Conservation (phyloP, 2,797 vertebrate species). For the Perodicticus potto region DNA sequence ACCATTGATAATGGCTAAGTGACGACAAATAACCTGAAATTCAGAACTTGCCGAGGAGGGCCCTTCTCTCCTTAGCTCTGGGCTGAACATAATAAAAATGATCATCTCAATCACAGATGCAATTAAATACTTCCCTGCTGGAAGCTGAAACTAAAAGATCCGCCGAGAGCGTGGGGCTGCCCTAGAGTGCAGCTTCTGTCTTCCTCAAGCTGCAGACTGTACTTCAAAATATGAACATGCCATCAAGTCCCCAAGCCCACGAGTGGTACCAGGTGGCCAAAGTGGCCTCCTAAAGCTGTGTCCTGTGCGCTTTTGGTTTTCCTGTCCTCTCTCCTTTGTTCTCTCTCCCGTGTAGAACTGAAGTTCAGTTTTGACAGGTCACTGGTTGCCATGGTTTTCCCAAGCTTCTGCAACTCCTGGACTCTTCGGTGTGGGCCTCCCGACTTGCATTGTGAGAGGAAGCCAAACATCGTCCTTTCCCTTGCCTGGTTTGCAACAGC, state of each 20-base stretch:
- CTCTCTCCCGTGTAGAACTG: neutral
- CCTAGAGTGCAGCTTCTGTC: neutral
- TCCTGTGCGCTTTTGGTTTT: neutral
- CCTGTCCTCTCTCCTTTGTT: neutral
- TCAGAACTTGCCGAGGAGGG: conserved; percentile 57
- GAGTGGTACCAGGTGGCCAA: neutral
- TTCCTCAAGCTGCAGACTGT: neutral
- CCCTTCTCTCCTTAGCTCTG: neutral
- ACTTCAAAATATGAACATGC: conserved; percentile 31
- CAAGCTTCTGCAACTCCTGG: neutral
- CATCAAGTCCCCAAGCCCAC: neutral
- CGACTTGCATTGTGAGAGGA: fast-evolving
- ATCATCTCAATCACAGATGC: conserved; percentile 64
- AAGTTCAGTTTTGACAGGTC: conserved; percentile 13
- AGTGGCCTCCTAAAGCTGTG: neutral
- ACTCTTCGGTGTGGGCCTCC: neutral
- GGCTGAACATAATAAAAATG: conserved; percentile 49
- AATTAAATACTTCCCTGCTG: conserved; percentile 67
- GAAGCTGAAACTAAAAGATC: conserved; percentile 38
- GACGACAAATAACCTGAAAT: conserved; percentile 68
- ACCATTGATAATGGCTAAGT: conserved; percentile 39
- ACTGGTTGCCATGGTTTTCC: neutral
- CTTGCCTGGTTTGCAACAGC: neutral
- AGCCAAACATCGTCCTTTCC: neutral
- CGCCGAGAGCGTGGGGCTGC: neutral